Percentiles rank a stretch among this genome's conserved stretches.
These are phyloP conservation scores for Ormyrus thymus DNA, from an alignment of 2,888 invertebrate genomes.

Conservation along the genomic window DNA sequence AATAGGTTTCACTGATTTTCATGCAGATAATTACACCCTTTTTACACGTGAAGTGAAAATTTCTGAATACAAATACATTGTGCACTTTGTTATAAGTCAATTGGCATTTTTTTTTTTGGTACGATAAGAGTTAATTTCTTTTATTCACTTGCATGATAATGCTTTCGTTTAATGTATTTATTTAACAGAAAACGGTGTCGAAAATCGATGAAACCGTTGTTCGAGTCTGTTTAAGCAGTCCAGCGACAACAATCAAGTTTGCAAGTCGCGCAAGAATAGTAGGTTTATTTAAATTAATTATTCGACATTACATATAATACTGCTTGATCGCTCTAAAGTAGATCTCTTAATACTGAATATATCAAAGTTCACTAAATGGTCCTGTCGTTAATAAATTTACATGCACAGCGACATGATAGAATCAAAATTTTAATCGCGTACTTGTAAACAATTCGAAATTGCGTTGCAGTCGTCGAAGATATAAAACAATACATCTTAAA, in stretches of 20 bases:
- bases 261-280: slow-evolving; percentile 47
- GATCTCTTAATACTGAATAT: slow-evolving; percentile 71
- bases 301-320: slow-evolving; percentile 63
- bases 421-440: slow-evolving; percentile 14
- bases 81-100: slow-evolving; percentile 38
- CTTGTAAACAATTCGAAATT: slow-evolving; percentile 14
- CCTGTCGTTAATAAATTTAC: slow-evolving; percentile 32
- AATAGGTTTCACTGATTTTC: slow-evolving; percentile 42
- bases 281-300: slow-evolving; percentile 47
- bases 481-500: too few species aligned
- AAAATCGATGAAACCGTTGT: slow-evolving; percentile 49
- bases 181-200: slow-evolving; percentile 25
- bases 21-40: not conserved
- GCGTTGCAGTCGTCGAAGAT: not conserved
- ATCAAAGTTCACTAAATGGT: slow-evolving; percentile 62
- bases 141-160: slow-evolving; percentile 8
- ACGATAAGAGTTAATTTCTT: slow-evolving; percentile 37
- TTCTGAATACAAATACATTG: slow-evolving; percentile 9
- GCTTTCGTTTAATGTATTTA: slow-evolving; percentile 2
- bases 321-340: slow-evolving; percentile 66
- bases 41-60: slow-evolving; percentile 12
- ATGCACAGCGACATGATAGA: slow-evolving; percentile 24
- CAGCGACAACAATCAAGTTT: slow-evolving; percentile 50
- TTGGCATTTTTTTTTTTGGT: slow-evolving; percentile 52
- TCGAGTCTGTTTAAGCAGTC: slow-evolving; percentile 51